These are phyloP conservation scores for Hippocampus zosterae DNA, from an alignment of 2,113 vertebrate genomes.

Conservation along the genomic window DNA sequence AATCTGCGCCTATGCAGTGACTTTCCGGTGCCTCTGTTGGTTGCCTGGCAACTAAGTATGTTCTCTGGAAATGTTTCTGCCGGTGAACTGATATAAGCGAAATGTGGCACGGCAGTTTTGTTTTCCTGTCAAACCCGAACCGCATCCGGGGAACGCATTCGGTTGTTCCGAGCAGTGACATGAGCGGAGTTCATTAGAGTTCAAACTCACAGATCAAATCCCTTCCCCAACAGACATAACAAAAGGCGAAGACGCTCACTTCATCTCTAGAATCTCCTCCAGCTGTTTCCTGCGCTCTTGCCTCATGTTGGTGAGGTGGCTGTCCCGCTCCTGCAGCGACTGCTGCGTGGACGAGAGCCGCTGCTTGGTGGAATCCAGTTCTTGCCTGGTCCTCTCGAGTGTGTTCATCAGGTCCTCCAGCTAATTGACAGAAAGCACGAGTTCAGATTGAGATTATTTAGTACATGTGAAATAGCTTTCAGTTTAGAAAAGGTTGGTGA, in stretches of 20 bases:
- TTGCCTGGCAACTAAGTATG: neutral
- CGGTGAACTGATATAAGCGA: neutral
- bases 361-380: slow-evolving; percentile 93
- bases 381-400: slow-evolving; percentile 92
- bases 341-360: slow-evolving; percentile 95
- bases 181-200: neutral
- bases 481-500: no score
- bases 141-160: neutral
- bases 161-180: neutral
- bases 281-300: slow-evolving; percentile 93
- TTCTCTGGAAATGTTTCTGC: neutral
- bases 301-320: slow-evolving; percentile 90
- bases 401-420: slow-evolving; percentile 93
- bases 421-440: slow-evolving; percentile 55
- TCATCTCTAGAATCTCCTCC: slow-evolving; percentile 99
- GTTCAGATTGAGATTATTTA: neutral
- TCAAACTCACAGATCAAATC: neutral
- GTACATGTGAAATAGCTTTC: no score
- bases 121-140: neutral
- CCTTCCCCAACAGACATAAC: neutral
- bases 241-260: slow-evolving; percentile 74
- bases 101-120: neutral
- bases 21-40: neutral
- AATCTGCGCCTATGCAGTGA: neutral
- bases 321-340: slow-evolving; percentile 90